Conservation (phyloP, 2,797 vertebrate species). For the Nasua narica region DNA sequence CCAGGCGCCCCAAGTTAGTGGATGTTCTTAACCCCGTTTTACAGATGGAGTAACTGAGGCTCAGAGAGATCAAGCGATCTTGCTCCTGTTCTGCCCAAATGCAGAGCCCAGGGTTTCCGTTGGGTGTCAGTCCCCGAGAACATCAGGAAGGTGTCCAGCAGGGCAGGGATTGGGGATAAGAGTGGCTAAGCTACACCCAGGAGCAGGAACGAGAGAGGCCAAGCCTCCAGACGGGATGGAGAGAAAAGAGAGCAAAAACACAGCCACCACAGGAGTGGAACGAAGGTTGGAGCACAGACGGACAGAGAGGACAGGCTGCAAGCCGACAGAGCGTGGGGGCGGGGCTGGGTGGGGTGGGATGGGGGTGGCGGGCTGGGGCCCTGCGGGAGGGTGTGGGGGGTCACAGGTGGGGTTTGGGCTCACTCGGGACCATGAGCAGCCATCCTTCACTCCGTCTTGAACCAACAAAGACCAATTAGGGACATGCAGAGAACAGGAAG, state of each 20-base stretch:
- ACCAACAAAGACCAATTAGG: background rate
- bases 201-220: background rate
- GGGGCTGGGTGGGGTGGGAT: fast-evolving
- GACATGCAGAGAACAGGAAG: background rate
- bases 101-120: background rate
- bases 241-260: background rate
- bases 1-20: too few species aligned
- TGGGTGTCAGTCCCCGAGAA: background rate
- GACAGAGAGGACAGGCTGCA: background rate
- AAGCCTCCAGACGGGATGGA: background rate
- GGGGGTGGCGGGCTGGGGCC: too few species aligned
- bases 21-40: background rate
- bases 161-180: background rate
- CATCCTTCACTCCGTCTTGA: background rate
- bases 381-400: background rate
- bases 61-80: background rate
- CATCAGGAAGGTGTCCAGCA: background rate
- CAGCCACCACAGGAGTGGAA: background rate
- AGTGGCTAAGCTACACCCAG: background rate
- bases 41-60: background rate
- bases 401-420: background rate
- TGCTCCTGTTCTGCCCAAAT: background rate
- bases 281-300: background rate
- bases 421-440: background rate
- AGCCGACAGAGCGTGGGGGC: fast-evolving